These are phyloP conservation scores for Diplogasteroides magnus DNA, from an alignment of 1,140 invertebrate species.

Conservation along the genomic window DNA sequence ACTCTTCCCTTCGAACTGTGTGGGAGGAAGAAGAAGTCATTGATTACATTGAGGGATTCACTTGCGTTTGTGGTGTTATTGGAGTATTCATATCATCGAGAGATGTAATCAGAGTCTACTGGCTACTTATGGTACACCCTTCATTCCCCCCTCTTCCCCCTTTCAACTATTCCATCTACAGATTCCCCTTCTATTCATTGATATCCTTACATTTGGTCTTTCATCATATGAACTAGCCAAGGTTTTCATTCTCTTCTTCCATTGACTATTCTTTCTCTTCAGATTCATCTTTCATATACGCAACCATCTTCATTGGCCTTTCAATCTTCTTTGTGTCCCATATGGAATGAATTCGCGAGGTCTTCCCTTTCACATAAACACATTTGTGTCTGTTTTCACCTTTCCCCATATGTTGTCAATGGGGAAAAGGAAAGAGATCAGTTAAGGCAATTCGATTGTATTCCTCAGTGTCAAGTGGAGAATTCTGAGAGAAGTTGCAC, in stretches of 20 bases:
- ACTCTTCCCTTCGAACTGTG: too few relatives aligned
- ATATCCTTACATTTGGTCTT: neutral
- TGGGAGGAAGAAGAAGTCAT: too few relatives aligned
- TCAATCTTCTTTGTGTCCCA: neutral
- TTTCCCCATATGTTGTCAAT: neutral
- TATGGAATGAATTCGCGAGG: neutral
- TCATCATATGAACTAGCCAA: neutral
- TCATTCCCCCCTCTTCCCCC: too few relatives aligned
- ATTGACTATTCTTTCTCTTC: too few relatives aligned
- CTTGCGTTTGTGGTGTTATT: conserved; percentile 28
- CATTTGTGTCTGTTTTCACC: neutral
- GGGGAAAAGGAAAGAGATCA: too few relatives aligned
- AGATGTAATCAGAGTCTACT: conserved; percentile 27
- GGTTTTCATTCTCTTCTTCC: too few relatives aligned
- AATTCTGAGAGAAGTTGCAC: neutral
- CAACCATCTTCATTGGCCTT: conserved; percentile 11
- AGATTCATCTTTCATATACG: conserved; percentile 10
- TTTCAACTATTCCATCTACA: conserved; percentile 10
- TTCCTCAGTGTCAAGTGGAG: neutral
- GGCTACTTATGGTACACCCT: conserved; percentile 18
- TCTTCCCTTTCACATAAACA: neutral
- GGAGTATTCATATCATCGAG: conserved; percentile 29
- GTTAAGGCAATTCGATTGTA: neutral
- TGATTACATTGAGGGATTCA: conserved; percentile 25
- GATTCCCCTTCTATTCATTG: neutral